Evolutionary conservation across 30 jellyfish, hydroid and myxozoan species (phyloP).

Genomic region (Turritopsis rubra): DNA sequence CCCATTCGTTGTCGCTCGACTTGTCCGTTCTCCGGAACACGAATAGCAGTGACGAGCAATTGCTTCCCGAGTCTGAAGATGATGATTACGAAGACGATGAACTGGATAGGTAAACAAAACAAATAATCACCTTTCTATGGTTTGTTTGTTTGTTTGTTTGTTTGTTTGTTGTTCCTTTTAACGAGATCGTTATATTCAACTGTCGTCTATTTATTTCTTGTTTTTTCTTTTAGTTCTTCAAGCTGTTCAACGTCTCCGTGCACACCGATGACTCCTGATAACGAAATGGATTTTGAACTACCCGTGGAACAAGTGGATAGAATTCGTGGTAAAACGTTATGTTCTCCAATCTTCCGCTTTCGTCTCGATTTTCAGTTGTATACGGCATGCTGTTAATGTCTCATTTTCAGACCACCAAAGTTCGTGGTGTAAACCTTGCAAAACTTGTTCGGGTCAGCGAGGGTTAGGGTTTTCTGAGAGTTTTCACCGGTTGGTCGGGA

Average conservation of each 20-base stretch:
- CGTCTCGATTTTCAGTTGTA: too few relatives aligned
- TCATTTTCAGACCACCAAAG: too few relatives aligned
- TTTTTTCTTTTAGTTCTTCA: not conserved
- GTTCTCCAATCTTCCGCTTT: too few relatives aligned
- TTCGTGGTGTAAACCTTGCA: too few relatives aligned
- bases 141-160: too few relatives aligned
- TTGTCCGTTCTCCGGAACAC: not conserved
- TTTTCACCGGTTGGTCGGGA: too few relatives aligned
- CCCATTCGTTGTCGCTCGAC: conserved; percentile 12
- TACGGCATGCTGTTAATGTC: too few relatives aligned
- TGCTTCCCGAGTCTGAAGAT: not conserved
- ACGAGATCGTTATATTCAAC: not conserved
- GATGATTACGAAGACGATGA: not conserved
- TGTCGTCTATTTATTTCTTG: too few relatives aligned
- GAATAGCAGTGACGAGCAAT: not conserved
- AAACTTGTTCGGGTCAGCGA: too few relatives aligned
- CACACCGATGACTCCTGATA: conserved; percentile 7
- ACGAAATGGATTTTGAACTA: not conserved
- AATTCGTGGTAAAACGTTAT: not conserved
- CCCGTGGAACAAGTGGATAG: not conserved
- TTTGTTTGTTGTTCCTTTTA: not conserved
- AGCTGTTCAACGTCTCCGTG: conserved; percentile 10
- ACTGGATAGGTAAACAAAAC: not conserved
- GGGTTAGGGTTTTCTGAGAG: too few relatives aligned
- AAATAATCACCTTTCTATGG: too few relatives aligned